Conservation (phyloP, 1,140 invertebrate genomes). For the Apocrypta bakeri region DNA sequence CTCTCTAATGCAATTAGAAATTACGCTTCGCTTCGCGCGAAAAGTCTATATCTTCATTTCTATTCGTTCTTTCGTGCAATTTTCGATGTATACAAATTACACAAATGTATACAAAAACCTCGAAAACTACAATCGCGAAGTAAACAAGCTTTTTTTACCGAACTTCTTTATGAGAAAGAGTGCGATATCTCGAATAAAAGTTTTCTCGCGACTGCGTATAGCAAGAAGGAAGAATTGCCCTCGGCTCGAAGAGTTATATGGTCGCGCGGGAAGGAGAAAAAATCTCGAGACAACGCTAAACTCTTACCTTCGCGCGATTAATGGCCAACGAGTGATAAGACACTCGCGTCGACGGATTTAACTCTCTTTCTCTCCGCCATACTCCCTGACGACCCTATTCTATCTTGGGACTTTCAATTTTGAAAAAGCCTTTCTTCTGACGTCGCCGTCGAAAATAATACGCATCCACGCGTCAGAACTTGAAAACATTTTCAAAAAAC, state of each 20-base stretch:
- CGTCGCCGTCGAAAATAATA: not conserved
- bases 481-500: not conserved
- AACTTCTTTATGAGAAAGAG: no score
- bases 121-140: no score
- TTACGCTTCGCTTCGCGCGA: not conserved
- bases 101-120: no score
- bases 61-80: no score
- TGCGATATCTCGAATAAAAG: not conserved
- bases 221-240: not conserved
- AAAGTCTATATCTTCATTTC: no score
- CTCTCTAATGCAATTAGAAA: not conserved
- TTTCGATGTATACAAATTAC: no score
- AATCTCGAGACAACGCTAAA: constrained; percentile 31
- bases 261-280: not conserved
- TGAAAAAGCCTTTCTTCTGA: not conserved
- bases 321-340: constrained; percentile 39
- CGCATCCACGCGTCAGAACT: no score
- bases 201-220: not conserved
- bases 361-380: constrained; percentile 15
- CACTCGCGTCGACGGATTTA: not conserved
- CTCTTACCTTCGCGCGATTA: constrained; percentile 36
- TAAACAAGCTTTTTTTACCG: no score
- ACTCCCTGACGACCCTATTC: no score
- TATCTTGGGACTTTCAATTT: not conserved
- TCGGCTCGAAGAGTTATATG: constrained; percentile 6